Conservation (phyloP, 2,797 vertebrate genomes). For the Eulemur mongoz region DNA sequence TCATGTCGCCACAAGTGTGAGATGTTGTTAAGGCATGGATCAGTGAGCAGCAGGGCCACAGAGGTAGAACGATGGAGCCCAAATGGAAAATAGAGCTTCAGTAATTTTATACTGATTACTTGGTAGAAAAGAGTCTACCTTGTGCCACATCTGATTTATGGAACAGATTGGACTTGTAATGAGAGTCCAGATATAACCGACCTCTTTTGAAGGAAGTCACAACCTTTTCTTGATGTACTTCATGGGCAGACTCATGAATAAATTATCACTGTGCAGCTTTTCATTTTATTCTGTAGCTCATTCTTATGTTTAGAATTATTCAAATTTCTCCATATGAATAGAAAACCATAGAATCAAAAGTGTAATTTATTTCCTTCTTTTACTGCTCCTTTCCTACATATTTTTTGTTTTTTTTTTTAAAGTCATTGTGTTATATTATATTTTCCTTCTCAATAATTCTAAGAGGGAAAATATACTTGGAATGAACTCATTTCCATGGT, state of each 20-base stretch:
- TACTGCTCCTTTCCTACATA: not conserved
- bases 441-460: conserved; percentile 50
- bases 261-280: conserved; percentile 29
- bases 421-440: not conserved
- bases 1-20: not conserved
- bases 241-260: conserved; percentile 38
- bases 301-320: conserved; percentile 31
- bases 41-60: not conserved
- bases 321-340: conserved; percentile 30
- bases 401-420: not conserved
- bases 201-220: conserved; percentile 53
- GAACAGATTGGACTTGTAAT: conserved; percentile 68
- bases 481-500: conserved; percentile 61
- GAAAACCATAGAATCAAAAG: conserved; percentile 12
- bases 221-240: conserved; percentile 23
- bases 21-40: not conserved
- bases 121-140: conserved; percentile 27
- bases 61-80: not conserved
- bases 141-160: conserved; percentile 74
- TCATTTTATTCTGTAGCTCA: not conserved
- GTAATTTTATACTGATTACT: conserved; percentile 57
- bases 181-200: conserved; percentile 58
- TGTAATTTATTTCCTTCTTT: conserved; percentile 21
- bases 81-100: conserved; percentile 50
- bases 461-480: conserved; percentile 47